These are phyloP conservation scores for Cyprinella venusta DNA, from an alignment of 2,797 vertebrate species.

Conservation along the genomic window DNA sequence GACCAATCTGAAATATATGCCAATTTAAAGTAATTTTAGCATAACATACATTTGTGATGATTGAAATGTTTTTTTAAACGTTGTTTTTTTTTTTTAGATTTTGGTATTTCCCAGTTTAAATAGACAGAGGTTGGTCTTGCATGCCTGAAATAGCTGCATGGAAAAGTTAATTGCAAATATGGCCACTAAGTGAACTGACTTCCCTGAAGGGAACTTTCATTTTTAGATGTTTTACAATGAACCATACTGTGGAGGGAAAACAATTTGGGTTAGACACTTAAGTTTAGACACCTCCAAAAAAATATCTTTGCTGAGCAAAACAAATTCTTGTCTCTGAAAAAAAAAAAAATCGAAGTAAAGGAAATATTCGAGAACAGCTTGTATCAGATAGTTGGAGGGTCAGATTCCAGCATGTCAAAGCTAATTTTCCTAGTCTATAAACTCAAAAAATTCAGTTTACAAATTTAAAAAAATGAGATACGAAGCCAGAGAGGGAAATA, in stretches of 20 bases:
- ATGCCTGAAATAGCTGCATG: background rate
- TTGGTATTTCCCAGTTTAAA: background rate
- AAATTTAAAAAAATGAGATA: background rate
- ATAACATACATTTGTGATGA: background rate
- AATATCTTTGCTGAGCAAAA: conserved; percentile 43
- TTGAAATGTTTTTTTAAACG: background rate
- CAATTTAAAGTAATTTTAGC: background rate
- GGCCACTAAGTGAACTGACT: background rate
- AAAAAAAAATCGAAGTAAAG: conserved; percentile 39
- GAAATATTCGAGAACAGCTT: conserved; percentile 47
- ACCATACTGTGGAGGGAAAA: conserved; percentile 37
- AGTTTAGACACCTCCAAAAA: conserved; percentile 39
- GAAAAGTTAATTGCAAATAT: background rate
- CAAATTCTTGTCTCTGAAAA: conserved; percentile 30
- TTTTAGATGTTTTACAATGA: conserved; percentile 11
- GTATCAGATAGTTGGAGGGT: conserved; percentile 13
- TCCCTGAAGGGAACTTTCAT: background rate
- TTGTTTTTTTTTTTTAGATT: background rate
- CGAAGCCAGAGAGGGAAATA: conserved; percentile 25
- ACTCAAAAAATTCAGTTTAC: background rate
- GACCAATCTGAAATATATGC: background rate
- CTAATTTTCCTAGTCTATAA: conserved; percentile 4
- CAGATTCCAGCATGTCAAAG: conserved; percentile 40
- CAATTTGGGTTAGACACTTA: conserved; percentile 43
- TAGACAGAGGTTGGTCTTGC: background rate